Conservation (phyloP, 2,888 invertebrate species). For the Labia minor region DNA sequence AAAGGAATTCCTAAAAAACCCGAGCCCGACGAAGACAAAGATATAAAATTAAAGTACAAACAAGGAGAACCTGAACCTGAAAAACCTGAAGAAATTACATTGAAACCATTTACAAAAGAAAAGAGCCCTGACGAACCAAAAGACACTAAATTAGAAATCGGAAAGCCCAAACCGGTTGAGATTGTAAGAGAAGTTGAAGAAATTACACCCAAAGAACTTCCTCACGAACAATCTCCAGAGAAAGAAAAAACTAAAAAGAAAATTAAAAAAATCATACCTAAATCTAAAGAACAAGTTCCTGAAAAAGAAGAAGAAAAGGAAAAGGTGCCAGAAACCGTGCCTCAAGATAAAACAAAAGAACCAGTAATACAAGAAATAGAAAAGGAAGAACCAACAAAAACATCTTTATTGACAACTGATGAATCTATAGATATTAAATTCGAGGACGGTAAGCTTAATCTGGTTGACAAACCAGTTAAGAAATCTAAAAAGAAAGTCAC, state of each 20-base stretch:
- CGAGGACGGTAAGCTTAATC: not conserved
- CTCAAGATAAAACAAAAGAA: constrained; percentile 5
- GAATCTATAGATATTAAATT: constrained; percentile 23
- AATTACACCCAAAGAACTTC: constrained; percentile 7
- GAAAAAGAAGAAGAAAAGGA: not conserved
- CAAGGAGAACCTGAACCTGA: constrained; percentile 35
- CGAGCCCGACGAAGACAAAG: constrained; percentile 29
- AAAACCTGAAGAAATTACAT: constrained; percentile 25
- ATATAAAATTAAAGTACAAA: constrained; percentile 29
- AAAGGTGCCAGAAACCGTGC: not conserved
- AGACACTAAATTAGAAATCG: constrained; percentile 29
- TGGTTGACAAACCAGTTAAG: constrained; percentile 30
- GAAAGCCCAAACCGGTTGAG: constrained; percentile 22
- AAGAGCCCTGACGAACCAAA: constrained; percentile 31
- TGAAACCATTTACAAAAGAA: constrained; percentile 34
- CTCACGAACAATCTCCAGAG: constrained; percentile 8
- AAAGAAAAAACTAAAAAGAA: constrained; percentile 16
- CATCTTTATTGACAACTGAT: too few relatives aligned
- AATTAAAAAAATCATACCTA: constrained; percentile 16
- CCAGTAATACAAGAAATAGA: constrained; percentile 18
- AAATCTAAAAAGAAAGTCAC: constrained; percentile 27
- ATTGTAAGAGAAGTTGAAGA: constrained; percentile 14
- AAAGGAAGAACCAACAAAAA: not conserved
- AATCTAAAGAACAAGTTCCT: constrained; percentile 14
- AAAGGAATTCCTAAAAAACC: constrained; percentile 28